These are phyloP conservation scores for Lates calcarifer DNA, from an alignment of 2,113 vertebrate species.

Conservation along the genomic window DNA sequence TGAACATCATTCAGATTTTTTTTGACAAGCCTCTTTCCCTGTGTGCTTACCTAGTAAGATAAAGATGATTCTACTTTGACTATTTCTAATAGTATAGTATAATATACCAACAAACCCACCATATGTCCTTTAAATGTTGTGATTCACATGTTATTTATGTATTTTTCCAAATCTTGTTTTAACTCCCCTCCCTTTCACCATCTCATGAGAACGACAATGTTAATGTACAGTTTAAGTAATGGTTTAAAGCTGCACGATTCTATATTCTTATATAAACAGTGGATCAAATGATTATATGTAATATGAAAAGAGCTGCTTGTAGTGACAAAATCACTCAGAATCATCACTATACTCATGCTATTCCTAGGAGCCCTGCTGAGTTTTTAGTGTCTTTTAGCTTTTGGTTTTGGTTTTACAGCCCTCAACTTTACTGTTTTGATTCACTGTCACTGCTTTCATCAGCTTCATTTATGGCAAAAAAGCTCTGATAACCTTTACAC, in stretches of 20 bases:
- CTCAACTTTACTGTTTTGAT: background rate
- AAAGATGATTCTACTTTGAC: background rate
- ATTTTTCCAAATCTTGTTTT: background rate
- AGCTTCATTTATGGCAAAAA: no score
- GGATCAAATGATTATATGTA: background rate
- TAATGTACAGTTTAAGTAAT: background rate
- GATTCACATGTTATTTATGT: background rate
- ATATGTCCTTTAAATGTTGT: background rate
- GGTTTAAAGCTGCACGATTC: background rate
- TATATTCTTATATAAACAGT: background rate
- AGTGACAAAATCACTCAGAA: background rate
- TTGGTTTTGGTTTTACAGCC: background rate
- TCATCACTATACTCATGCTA: no score
- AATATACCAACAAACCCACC: background rate
- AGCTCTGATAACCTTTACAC: no score
- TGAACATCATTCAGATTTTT: background rate
- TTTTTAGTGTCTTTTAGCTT: background rate
- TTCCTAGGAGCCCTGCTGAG: background rate
- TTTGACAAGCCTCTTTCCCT: background rate
- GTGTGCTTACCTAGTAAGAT: background rate
- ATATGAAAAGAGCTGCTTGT: background rate
- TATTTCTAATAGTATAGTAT: background rate
- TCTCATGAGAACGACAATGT: background rate
- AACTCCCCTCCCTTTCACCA: background rate
- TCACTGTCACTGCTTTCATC: background rate